A percentile compares a stretch with the other conserved stretches of the same genome.
Evolutionary conservation across 2,797 vertebrate species (phyloP).

Genomic region (Podargus strigoides): DNA sequence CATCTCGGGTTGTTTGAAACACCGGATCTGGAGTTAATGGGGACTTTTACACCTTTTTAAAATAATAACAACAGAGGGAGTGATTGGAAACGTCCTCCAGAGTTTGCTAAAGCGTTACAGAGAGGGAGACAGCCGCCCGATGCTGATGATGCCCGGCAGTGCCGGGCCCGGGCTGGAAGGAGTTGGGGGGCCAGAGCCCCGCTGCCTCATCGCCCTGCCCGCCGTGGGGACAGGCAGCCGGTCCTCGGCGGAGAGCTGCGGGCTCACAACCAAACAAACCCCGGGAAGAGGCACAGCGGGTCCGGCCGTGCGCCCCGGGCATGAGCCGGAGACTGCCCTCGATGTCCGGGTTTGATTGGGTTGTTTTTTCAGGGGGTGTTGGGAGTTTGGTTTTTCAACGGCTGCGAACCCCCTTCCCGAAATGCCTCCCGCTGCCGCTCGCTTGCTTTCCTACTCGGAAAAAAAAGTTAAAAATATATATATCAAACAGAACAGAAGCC

Average conservation of each 20-base stretch:
- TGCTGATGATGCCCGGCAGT: background rate
- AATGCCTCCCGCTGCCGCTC: background rate
- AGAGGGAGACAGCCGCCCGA: background rate
- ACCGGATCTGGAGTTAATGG: slow-evolving; percentile 20
- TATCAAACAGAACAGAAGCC: background rate
- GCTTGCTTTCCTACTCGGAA: background rate
- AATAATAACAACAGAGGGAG: slow-evolving; percentile 3
- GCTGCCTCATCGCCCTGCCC: background rate
- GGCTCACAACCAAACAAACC: background rate
- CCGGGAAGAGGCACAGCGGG: background rate
- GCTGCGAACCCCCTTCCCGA: background rate
- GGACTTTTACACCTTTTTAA: slow-evolving; percentile 12
- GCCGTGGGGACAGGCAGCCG: background rate
- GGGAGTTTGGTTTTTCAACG: background rate
- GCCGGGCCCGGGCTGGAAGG: background rate
- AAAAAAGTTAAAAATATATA: background rate
- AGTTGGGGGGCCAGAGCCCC: background rate
- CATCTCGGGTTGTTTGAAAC: slow-evolving; percentile 40
- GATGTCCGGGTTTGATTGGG: background rate
- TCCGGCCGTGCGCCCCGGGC: background rate
- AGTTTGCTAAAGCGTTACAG: background rate
- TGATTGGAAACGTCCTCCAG: background rate
- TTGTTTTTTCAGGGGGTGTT: background rate
- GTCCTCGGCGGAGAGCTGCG: background rate
- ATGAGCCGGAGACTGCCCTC: background rate